phyloP scores from a whole-genome alignment of 2,888 invertebrate genomes.

The Globia sparganii region DNA sequence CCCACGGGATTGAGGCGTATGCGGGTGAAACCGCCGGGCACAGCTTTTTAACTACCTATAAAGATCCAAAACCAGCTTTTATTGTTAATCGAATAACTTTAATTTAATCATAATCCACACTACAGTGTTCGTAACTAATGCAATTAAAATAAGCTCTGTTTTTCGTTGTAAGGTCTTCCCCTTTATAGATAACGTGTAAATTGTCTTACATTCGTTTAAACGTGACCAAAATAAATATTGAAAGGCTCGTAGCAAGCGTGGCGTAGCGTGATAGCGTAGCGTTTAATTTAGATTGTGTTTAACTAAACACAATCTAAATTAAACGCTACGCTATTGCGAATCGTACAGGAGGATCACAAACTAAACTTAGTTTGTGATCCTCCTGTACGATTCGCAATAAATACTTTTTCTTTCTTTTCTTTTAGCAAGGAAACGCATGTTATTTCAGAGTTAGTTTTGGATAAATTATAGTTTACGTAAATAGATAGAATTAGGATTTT shows the following conservation, averaged over 20 bases:
- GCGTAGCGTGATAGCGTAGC: no score
- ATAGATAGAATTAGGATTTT: not conserved
- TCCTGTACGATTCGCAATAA: no score
- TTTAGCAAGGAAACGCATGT: not conserved
- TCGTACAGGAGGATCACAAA: no score
- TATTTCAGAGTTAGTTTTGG: not conserved
- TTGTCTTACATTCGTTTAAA: not conserved
- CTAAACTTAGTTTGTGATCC: no score
- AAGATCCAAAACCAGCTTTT: not conserved
- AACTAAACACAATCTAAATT: no score
- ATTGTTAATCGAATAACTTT: not conserved
- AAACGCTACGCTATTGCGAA: no score
- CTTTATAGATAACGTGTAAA: not conserved
- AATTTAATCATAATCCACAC: not conserved
- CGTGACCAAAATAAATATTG: conserved; percentile 31
- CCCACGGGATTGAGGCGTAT: no score
- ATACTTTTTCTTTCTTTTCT: no score
- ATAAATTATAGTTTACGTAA: not conserved
- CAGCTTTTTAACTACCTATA: not conserved
- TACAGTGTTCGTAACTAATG: not conserved
- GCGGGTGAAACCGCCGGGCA: no score
- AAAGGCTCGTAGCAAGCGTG: not conserved
- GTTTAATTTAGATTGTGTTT: no score
- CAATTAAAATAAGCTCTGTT: not conserved
- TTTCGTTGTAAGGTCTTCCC: not conserved